Conservation (phyloP, 2,888 invertebrate genomes). For the Drosophila trichaetosa region DNA sequence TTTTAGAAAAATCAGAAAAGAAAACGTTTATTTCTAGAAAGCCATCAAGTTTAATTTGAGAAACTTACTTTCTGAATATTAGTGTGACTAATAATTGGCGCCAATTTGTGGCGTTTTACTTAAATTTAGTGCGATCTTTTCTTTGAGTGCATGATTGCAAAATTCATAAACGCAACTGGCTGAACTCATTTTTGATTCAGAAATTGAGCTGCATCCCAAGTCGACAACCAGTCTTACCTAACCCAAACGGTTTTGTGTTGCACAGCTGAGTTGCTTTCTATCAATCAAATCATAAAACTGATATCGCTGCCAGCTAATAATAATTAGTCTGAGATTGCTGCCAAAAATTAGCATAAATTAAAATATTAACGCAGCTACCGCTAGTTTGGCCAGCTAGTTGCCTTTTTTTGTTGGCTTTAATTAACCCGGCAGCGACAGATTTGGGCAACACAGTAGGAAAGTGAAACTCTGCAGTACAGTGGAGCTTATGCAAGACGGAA, state of each 20-base stretch:
- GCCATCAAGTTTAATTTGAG: neutral
- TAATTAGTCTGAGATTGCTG: constrained; percentile 57
- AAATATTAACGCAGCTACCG: constrained; percentile 42
- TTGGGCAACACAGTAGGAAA: constrained; percentile 44
- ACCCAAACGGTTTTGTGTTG: neutral
- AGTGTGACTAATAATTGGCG: too few species aligned
- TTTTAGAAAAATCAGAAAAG: neutral
- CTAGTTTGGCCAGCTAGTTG: constrained; percentile 13
- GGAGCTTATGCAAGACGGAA: constrained; percentile 75
- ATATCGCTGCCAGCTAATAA: constrained; percentile 35
- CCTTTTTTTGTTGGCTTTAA: constrained; percentile 49
- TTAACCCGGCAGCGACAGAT: constrained; percentile 67
- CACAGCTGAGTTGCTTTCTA: constrained; percentile 36
- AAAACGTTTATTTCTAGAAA: neutral
- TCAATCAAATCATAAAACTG: constrained; percentile 44
- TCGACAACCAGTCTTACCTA: neutral
- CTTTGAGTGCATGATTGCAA: neutral
- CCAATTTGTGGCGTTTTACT: too few species aligned
- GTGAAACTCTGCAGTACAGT: constrained; percentile 59
- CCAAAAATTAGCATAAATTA: constrained; percentile 68
- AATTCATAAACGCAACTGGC: neutral
- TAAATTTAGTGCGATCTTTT: neutral
- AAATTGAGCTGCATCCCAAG: neutral
- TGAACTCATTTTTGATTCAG: neutral
- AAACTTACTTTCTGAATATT: too few species aligned